phyloP scores from a whole-genome alignment of 2,888 invertebrate species.

The Cacoxenus indagator region DNA sequence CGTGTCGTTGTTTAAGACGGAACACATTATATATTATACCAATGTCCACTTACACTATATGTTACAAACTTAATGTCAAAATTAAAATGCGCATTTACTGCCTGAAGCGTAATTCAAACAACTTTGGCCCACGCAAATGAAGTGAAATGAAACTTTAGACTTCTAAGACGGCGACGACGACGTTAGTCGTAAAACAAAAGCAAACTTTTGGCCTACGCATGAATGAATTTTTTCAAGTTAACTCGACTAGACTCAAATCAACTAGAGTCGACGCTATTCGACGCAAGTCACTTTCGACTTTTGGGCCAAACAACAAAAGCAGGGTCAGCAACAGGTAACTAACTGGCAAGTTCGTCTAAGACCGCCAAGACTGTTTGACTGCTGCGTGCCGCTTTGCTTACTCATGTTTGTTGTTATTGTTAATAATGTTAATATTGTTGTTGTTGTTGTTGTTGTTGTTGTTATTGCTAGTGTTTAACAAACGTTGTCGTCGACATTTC shows the following conservation, averaged over 20 bases:
- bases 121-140: conserved; percentile 9
- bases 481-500: background rate
- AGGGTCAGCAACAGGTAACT: conserved; percentile 43
- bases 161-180: conserved; percentile 26
- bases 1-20: too few relatives aligned
- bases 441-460: conserved; percentile 2
- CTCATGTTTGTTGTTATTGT: background rate
- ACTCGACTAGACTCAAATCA: too few relatives aligned
- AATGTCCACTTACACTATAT: too few relatives aligned
- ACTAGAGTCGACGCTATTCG: background rate
- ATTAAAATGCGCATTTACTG: too few relatives aligned
- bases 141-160: background rate
- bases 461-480: background rate
- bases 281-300: background rate
- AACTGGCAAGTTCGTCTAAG: background rate
- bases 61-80: too few relatives aligned
- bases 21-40: too few relatives aligned
- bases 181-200: background rate
- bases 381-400: background rate
- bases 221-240: background rate
- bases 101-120: conserved; percentile 7
- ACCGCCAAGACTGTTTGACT: background rate
- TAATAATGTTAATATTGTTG: background rate
- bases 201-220: conserved; percentile 17
- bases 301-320: background rate